Evolutionary conservation across 2,113 vertebrate genomes (phyloP).

Genomic region (Corapipo altera): DNA sequence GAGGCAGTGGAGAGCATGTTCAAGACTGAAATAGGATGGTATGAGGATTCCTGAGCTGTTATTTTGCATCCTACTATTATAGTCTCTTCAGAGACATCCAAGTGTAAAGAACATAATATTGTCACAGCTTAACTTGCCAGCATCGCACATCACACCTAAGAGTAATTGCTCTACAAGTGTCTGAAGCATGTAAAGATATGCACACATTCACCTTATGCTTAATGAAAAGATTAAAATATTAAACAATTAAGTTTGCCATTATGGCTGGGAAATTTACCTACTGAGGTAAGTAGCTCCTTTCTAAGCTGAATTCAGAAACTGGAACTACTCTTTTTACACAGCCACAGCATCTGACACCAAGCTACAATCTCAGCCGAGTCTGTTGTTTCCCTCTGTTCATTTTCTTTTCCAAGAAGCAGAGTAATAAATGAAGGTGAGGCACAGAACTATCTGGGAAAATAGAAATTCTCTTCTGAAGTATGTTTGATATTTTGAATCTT

Average conservation of each 20-base stretch:
- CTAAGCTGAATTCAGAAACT: not conserved
- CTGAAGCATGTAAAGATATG: not conserved
- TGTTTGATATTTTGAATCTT: not conserved
- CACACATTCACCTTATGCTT: not conserved
- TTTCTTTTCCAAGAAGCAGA: not conserved
- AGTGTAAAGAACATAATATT: not conserved
- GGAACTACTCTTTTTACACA: not conserved
- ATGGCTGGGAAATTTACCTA: not conserved
- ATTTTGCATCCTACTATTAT: not conserved
- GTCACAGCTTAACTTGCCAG: not conserved
- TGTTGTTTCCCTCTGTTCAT: not conserved
- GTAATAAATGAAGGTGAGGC: not conserved
- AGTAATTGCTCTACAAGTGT: not conserved
- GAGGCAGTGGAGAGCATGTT: not conserved
- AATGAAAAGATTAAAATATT: not conserved
- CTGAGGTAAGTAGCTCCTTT: not conserved
- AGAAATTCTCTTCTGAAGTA: not conserved
- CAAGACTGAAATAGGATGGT: not conserved
- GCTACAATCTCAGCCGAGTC: not conserved
- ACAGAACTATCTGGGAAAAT: not conserved
- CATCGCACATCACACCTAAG: not conserved
- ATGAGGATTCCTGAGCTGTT: not conserved
- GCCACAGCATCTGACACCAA: not conserved
- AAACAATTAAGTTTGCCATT: not conserved
- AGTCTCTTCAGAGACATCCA: not conserved